phyloP scores from a whole-genome alignment of 2,113 vertebrate species.

The Lampris megalopsis region DNA sequence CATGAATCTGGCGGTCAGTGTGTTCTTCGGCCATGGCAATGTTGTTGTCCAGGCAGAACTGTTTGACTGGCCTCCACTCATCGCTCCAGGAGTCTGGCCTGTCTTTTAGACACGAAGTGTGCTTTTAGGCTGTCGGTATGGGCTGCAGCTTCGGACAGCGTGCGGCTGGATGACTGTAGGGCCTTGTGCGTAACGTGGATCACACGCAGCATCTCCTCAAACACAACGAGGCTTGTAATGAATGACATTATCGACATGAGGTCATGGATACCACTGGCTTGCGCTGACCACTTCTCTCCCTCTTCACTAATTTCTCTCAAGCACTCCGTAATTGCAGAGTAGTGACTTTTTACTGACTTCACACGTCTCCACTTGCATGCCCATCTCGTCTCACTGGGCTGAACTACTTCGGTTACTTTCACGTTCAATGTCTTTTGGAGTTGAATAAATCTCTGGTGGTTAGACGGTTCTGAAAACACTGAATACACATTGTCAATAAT shows the following conservation, averaged over 20 bases:
- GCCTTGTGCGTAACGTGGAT: neutral
- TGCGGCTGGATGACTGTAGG: neutral
- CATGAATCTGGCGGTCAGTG: neutral
- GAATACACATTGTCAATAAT: too few species aligned
- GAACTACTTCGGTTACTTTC: neutral
- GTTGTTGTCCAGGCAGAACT: neutral
- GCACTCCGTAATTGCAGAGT: neutral
- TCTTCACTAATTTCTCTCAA: neutral
- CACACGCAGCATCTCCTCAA: neutral
- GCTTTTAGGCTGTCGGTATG: neutral
- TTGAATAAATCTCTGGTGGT: too few species aligned
- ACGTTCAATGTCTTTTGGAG: too few species aligned
- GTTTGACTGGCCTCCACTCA: neutral
- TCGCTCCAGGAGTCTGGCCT: neutral
- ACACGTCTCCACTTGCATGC: neutral
- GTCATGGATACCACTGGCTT: neutral
- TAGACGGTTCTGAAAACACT: too few species aligned
- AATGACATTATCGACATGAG: slow-evolving; percentile 5
- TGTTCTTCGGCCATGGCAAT: neutral
- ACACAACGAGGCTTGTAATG: neutral
- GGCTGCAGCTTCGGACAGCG: neutral
- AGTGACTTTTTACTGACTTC: neutral
- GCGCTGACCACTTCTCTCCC: neutral
- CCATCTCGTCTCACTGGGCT: neutral
- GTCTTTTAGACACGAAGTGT: neutral